Evolutionary conservation across 1,140 invertebrate genomes (phyloP).

Genomic region (Diachasmimorpha longicaudata): DNA sequence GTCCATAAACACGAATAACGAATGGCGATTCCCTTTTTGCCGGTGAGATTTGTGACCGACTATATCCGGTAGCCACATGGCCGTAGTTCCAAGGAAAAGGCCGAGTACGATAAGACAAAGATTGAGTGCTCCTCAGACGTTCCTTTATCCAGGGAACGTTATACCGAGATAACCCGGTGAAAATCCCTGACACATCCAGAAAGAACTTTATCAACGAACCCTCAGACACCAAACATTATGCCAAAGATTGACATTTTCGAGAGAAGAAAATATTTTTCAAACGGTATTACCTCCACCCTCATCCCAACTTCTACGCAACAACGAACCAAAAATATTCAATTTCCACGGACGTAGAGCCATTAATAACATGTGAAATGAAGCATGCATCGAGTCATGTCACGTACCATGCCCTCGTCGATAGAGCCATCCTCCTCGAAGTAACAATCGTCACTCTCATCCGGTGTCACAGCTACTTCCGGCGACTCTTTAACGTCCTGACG

Average conservation of each 20-base stretch:
- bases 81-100: background rate
- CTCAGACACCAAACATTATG: too few relatives aligned
- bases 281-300: too few relatives aligned
- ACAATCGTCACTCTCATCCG: conserved; percentile 50
- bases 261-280: too few relatives aligned
- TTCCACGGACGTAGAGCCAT: background rate
- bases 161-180: too few relatives aligned
- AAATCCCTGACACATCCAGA: background rate
- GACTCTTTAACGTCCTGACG: conserved; percentile 46
- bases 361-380: background rate
- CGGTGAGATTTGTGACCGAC: background rate
- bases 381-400: conserved; percentile 35
- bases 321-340: background rate
- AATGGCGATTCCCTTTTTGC: background rate
- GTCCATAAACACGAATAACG: background rate
- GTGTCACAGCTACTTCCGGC: conserved; percentile 39
- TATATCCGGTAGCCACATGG: conserved; percentile 22
- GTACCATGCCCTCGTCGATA: conserved; percentile 58
- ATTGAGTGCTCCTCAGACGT: background rate
- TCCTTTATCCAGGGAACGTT: background rate
- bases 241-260: too few relatives aligned
- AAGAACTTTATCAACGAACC: background rate
- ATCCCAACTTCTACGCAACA: too few relatives aligned
- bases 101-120: background rate
- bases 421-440: conserved; percentile 53